phyloP scores from a whole-genome alignment of 2,888 invertebrate species.

The Poecilobothrus nobilitatus region DNA sequence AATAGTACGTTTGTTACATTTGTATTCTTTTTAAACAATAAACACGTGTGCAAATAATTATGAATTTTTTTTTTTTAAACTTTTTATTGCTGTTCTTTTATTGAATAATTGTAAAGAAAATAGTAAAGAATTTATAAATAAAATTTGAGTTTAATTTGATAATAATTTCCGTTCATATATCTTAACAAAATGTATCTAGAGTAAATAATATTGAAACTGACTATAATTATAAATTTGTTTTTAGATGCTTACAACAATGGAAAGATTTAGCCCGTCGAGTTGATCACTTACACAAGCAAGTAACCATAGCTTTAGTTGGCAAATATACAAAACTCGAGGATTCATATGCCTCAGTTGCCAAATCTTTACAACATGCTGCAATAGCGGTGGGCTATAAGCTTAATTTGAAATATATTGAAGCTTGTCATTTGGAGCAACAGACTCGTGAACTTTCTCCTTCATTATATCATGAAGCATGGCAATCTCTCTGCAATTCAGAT shows the following conservation, averaged over 20 bases:
- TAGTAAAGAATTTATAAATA: too few species aligned
- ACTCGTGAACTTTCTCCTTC: conserved; percentile 68
- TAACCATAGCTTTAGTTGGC: conserved; percentile 86
- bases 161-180: too few species aligned
- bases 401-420: conserved; percentile 83
- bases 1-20: too few species aligned
- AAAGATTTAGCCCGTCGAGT: conserved; percentile 77
- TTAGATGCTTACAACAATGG: conserved; percentile 80
- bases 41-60: too few species aligned
- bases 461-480: conserved; percentile 89
- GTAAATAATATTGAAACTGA: too few species aligned
- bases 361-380: conserved; percentile 89
- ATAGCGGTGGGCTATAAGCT: conserved; percentile 76
- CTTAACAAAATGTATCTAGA: too few species aligned
- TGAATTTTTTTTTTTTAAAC: too few species aligned
- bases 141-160: too few species aligned
- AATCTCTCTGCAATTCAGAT: conserved; percentile 75
- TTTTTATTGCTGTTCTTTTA: too few species aligned
- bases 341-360: conserved; percentile 92
- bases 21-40: too few species aligned
- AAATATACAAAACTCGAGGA: conserved; percentile 95
- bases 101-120: too few species aligned
- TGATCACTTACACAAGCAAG: conserved; percentile 73
- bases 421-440: conserved; percentile 73
- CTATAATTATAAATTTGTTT: conserved; percentile 20